Evolutionary conservation across 2,888 invertebrate genomes (phyloP), one percentile per base, ranked within the genome.

Genomic region (Amphiduros pacificus): DNA sequence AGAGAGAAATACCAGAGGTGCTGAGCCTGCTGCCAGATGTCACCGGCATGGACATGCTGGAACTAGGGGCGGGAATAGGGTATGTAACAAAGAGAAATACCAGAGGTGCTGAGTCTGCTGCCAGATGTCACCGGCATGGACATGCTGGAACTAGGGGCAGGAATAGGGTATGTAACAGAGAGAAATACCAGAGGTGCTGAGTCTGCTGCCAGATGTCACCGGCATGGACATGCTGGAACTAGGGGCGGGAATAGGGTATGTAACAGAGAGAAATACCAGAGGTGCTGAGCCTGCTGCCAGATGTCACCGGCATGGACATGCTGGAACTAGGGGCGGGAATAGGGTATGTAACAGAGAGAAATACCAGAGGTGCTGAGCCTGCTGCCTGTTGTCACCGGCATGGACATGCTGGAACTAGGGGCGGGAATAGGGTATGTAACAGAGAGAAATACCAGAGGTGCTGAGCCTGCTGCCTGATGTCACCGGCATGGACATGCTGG

Each of bases 251-350:
- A 86, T 86, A 53, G 86, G 86, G 85, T 85, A 69, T 61, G 72
- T 52, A 78, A 24, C 73, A 73, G 52, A 75, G 80, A 31, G 85
- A 85, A 65, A 71, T 80, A 27, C 75, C 76, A 6, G 86, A 86
- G 70, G 82, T 86, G 60, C 73, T 86, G 20, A 77, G 80, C 49
- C 80, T 82, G 61, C 77, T 86, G 26, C 86, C 86, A 9, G 73
- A 77, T 44, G 69, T 83, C 26, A 69, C 73, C 6, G 79, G 78
- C 36, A 83, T 82, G 72, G 74, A 77, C 48, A 82, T 85, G 5
- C 77, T 86, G 5, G 86, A 86, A 74, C 79, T 86, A 27, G 86
- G 86, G n/a, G 84, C 86, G 32, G 86, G 86, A 63, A 86, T 86
- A 53, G 86, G 86, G 85, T 85, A 69, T 61, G 72, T 52, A n/a